These are phyloP conservation scores for Crenichthys baileyi DNA, from an alignment of 2,797 vertebrate species.

Conservation along the genomic window DNA sequence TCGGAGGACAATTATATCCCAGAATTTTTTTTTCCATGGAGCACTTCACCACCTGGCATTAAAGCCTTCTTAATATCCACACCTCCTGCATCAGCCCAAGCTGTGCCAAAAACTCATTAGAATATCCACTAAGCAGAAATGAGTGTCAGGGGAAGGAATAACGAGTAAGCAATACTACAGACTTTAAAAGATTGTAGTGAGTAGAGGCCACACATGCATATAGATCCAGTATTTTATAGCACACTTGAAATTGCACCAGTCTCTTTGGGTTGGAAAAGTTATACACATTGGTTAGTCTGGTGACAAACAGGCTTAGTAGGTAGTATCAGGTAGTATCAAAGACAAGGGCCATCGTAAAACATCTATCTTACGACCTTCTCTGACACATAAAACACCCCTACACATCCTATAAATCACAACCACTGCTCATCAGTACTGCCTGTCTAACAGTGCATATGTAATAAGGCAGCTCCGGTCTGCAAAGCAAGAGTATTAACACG, in stretches of 20 bases:
- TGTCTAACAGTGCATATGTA: slow-evolving; percentile 35
- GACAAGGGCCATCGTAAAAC: slow-evolving; percentile 26
- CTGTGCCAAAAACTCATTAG: slow-evolving; percentile 72
- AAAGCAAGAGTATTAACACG: slow-evolving; percentile 58
- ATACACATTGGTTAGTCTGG: slow-evolving; percentile 40
- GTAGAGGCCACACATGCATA: slow-evolving; percentile 35
- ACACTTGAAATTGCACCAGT: slow-evolving; percentile 55
- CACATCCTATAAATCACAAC: slow-evolving; percentile 36
- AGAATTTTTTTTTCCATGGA: slow-evolving; percentile 29
- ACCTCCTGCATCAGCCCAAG: slow-evolving; percentile 52
- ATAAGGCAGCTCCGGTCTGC: slow-evolving; percentile 50
- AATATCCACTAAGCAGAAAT: slow-evolving; percentile 61
- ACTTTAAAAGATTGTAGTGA: slow-evolving; percentile 60
- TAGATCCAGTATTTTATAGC: slow-evolving; percentile 37
- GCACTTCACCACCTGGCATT: slow-evolving; percentile 68
- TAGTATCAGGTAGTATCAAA: slow-evolving; percentile 43
- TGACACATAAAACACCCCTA: slow-evolving; percentile 28
- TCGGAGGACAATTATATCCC: slow-evolving; percentile 45
- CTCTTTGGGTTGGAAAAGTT: slow-evolving; percentile 49
- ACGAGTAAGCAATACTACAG: slow-evolving; percentile 47
- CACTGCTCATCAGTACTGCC: slow-evolving; percentile 40
- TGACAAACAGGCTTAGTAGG: slow-evolving; percentile 20
- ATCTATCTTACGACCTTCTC: slow-evolving; percentile 26
- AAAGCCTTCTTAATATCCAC: slow-evolving; percentile 52
- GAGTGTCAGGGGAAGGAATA: slow-evolving; percentile 52